Evolutionary conservation across 2,113 vertebrate genomes (phyloP).

Genomic region (Stegastes partitus): DNA sequence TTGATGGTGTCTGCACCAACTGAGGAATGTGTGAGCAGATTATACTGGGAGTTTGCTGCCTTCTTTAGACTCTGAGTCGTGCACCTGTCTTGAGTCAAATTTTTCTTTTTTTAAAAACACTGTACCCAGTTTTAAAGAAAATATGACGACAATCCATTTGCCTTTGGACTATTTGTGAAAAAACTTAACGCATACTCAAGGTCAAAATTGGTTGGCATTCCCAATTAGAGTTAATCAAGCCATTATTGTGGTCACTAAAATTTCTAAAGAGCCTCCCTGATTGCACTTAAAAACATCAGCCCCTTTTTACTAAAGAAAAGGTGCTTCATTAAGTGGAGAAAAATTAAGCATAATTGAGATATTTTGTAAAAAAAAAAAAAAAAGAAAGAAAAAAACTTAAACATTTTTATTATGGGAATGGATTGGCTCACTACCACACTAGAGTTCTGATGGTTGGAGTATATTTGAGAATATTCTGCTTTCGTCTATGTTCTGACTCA

Average conservation of each 20-base stretch:
- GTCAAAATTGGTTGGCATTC: conserved; percentile 5
- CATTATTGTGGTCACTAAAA: conserved; percentile 24
- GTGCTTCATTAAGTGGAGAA: not conserved
- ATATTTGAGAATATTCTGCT: not conserved
- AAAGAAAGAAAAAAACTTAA: not conserved
- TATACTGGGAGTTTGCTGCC: not conserved
- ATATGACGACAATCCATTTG: conserved; percentile 1
- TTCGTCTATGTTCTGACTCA: conserved; percentile 24
- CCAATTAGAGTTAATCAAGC: conserved; percentile 31
- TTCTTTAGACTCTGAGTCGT: not conserved
- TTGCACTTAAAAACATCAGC: conserved; percentile 15
- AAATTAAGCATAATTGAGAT: not conserved
- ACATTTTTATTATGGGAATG: not conserved
- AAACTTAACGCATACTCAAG: not conserved
- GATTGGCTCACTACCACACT: not conserved
- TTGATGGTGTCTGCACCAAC: conserved; percentile 6
- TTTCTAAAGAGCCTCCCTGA: conserved; percentile 27
- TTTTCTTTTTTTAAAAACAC: not conserved
- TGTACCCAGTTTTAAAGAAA: not conserved
- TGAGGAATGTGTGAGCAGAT: not conserved
- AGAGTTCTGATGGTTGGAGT: not conserved
- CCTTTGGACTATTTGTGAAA: conserved; percentile 17
- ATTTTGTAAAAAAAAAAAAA: not conserved
- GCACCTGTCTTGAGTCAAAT: not conserved
- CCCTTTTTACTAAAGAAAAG: conserved; percentile 6